Evolutionary conservation across 2,113 vertebrate species (phyloP).

Genomic region (Pelecanoides urinatrix): DNA sequence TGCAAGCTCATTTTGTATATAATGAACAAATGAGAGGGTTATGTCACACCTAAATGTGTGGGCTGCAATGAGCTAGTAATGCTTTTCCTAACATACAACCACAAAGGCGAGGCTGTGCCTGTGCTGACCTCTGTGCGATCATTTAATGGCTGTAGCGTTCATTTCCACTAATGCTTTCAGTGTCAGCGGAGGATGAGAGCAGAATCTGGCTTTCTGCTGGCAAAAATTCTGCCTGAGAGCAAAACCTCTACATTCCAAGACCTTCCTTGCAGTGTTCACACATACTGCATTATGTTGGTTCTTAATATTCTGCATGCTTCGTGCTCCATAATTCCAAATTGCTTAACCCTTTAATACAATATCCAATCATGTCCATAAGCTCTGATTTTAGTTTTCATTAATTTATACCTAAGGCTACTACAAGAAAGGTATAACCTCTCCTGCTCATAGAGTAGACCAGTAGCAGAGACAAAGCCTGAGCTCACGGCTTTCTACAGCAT

Average conservation of each 20-base stretch:
- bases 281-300: neutral
- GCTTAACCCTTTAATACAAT: neutral
- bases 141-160: neutral
- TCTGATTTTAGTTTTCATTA: neutral
- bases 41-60: neutral
- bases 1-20: neutral
- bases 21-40: neutral
- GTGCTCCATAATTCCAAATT: neutral
- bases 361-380: neutral
- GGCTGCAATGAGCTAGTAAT: neutral
- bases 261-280: neutral
- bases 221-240: neutral
- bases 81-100: neutral
- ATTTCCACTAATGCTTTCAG: neutral
- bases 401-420: neutral
- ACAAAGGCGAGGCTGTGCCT: neutral
- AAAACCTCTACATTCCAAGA: neutral
- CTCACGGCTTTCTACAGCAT: neutral
- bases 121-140: neutral
- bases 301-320: neutral
- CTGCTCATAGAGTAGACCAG: neutral
- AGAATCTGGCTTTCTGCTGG: neutral
- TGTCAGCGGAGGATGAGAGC: neutral
- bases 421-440: neutral
- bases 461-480: neutral